Evolutionary conservation across 2,888 invertebrate genomes (phyloP).

Genomic region (Cataglyphis albicans): DNA sequence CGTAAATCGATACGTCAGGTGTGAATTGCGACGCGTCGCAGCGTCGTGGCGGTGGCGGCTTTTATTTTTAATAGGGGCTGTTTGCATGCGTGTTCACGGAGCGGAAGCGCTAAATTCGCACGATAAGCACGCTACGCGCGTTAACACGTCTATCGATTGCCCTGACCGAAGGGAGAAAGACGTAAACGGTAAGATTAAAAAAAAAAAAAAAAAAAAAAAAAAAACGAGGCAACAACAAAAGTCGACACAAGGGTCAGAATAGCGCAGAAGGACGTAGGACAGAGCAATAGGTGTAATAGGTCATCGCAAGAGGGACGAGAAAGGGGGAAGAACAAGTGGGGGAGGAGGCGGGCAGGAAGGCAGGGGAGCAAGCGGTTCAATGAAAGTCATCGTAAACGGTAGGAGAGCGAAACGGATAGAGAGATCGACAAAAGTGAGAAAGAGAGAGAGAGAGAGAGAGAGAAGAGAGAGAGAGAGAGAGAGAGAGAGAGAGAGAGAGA

Average conservation of each 20-base stretch:
- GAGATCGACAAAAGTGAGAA: constrained; percentile 10
- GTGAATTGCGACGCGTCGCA: constrained; percentile 53
- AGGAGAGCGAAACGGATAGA: constrained; percentile 39
- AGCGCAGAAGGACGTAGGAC: constrained; percentile 6
- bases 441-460: constrained; percentile 22
- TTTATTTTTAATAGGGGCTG: constrained; percentile 48
- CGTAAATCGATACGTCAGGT: constrained; percentile 56
- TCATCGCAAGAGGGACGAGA: constrained; percentile 29
- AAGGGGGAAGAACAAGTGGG: neutral
- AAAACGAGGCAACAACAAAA: constrained; percentile 3
- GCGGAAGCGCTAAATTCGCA: constrained; percentile 54
- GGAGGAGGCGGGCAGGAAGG: constrained; percentile 76
- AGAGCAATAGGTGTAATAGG: constrained; percentile 50
- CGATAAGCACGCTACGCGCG: constrained; percentile 50
- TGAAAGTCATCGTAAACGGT: constrained; percentile 54
- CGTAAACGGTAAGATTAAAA: constrained; percentile 4
- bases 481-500: constrained; percentile 59
- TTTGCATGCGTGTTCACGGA: constrained; percentile 43
- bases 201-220: neutral
- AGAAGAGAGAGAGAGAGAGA: too few species aligned
- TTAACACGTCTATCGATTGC: constrained; percentile 49
- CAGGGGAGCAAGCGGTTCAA: constrained; percentile 30
- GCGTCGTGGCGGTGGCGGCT: constrained; percentile 39
- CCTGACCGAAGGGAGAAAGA: neutral
- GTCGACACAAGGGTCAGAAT: constrained; percentile 14